Percentiles rank a stretch among this genome's conserved stretches.
Evolutionary conservation across 2,113 vertebrate genomes (phyloP).

Genomic region (Larimichthys polyactis): DNA sequence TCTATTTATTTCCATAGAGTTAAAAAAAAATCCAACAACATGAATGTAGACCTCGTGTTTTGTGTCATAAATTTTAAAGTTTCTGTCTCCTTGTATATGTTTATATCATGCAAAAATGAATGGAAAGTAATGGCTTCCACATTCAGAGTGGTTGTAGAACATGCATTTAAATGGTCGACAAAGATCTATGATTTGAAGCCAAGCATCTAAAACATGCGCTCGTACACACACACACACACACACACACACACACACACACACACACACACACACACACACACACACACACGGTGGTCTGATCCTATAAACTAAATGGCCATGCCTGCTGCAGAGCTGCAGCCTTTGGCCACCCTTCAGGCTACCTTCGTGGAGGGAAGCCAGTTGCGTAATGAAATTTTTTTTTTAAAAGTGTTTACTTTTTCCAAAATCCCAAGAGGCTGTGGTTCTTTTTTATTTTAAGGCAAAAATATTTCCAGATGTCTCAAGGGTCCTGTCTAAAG

Average conservation of each 20-base stretch:
- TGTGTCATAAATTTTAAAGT: background rate
- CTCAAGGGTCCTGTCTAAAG: slow-evolving; percentile 27
- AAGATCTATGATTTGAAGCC: background rate
- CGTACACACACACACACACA: background rate
- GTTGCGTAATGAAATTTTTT: slow-evolving; percentile 4
- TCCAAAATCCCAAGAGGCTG: slow-evolving; percentile 20
- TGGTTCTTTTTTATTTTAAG: no score
- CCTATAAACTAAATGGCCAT: background rate
- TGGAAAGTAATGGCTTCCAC: background rate
- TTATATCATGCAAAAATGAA: background rate
- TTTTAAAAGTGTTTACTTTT: slow-evolving; percentile 31
- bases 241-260: background rate
- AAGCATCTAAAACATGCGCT: background rate
- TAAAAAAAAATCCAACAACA: background rate
- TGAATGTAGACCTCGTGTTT: background rate
- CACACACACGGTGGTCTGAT: background rate
- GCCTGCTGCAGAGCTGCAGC: slow-evolving; percentile 19
- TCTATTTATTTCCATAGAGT: background rate
- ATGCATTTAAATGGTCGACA: background rate
- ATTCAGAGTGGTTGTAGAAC: background rate
- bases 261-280: background rate
- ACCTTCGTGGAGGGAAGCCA: background rate
- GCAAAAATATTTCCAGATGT: slow-evolving; percentile 48
- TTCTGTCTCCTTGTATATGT: background rate
- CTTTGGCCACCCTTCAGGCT: slow-evolving; percentile 20